These are phyloP conservation scores for Cebidichthys violaceus DNA, from an alignment of 2,113 vertebrate genomes.

Conservation along the genomic window DNA sequence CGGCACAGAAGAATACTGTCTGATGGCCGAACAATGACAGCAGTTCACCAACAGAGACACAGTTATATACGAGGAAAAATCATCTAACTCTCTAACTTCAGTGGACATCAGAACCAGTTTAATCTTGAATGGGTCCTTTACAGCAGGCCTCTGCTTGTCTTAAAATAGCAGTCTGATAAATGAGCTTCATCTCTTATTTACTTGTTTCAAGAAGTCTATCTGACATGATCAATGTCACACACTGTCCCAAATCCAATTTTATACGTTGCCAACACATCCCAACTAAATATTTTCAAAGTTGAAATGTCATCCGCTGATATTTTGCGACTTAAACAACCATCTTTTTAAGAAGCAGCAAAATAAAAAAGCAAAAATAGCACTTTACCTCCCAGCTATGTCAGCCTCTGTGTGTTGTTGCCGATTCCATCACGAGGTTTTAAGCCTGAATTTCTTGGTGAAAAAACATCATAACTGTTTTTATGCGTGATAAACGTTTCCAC, in stretches of 20 bases:
- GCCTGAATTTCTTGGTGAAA: constrained; percentile 2
- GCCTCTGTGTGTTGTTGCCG: constrained; percentile 17
- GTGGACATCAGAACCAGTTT: constrained; percentile 28
- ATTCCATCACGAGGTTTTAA: constrained; percentile 33
- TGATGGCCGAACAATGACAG: constrained; percentile 58
- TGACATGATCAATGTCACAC: neutral
- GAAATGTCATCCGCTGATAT: constrained; percentile 20
- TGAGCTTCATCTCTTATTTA: constrained; percentile 35
- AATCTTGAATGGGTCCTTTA: constrained; percentile 37
- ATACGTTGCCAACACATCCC: neutral
- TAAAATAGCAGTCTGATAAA: constrained; percentile 44
- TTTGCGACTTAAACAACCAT: constrained; percentile 21
- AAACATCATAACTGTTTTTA: constrained; percentile 12
- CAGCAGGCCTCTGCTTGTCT: constrained; percentile 2
- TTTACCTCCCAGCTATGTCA: constrained; percentile 21
- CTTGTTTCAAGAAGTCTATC: constrained; percentile 8
- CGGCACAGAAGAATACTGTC: constrained; percentile 63
- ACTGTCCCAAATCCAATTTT: neutral
- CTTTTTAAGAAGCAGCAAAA: constrained; percentile 28
- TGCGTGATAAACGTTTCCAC: neutral
- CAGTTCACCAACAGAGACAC: constrained; percentile 51
- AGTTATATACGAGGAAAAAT: constrained; percentile 26
- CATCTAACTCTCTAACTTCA: neutral
- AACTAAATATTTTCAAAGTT: constrained; percentile 1
- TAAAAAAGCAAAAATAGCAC: constrained; percentile 35